Evolutionary conservation across 30 jellyfish, hydroid and myxozoan genomes (phyloP).

Genomic region (Pelagia noctiluca): DNA sequence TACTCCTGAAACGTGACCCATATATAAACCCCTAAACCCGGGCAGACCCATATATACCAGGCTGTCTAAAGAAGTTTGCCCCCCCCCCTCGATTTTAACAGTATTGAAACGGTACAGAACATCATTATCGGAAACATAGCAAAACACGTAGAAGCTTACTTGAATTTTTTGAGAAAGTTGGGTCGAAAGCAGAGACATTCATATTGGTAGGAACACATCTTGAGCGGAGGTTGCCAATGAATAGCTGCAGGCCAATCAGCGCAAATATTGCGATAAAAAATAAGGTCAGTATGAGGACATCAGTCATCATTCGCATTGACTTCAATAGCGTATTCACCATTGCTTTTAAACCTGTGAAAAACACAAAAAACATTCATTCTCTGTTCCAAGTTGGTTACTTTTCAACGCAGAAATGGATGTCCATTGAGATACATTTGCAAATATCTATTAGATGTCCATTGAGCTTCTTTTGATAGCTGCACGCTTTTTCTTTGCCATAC

Average conservation of each 20-base stretch:
- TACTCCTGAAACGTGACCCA: no score
- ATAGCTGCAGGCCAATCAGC: slow-evolving; percentile 86
- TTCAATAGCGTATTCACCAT: slow-evolving; percentile 93
- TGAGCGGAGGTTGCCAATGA: slow-evolving; percentile 86
- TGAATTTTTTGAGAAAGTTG: slow-evolving; percentile 45
- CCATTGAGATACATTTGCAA: no score
- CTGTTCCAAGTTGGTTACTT: not conserved
- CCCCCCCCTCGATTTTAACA: no score
- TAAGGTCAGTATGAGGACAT: slow-evolving; percentile 88
- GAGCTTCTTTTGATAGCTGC: no score
- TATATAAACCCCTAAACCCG: no score
- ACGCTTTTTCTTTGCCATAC: no score
- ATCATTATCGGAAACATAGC: not conserved
- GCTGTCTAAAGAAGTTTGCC: no score
- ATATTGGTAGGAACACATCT: slow-evolving; percentile 81
- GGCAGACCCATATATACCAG: no score
- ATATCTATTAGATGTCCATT: no score
- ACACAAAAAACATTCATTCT: not conserved
- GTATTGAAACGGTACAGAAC: not conserved
- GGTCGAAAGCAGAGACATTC: slow-evolving; percentile 57
- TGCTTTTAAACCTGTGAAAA: slow-evolving; percentile 83
- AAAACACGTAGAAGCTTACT: slow-evolving; percentile 27
- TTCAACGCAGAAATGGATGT: no score
- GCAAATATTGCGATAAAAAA: slow-evolving; percentile 94
- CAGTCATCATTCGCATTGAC: slow-evolving; percentile 96